Conservation (phyloP, 2,113 vertebrate genomes). For the Pomatostomus ruficeps region DNA sequence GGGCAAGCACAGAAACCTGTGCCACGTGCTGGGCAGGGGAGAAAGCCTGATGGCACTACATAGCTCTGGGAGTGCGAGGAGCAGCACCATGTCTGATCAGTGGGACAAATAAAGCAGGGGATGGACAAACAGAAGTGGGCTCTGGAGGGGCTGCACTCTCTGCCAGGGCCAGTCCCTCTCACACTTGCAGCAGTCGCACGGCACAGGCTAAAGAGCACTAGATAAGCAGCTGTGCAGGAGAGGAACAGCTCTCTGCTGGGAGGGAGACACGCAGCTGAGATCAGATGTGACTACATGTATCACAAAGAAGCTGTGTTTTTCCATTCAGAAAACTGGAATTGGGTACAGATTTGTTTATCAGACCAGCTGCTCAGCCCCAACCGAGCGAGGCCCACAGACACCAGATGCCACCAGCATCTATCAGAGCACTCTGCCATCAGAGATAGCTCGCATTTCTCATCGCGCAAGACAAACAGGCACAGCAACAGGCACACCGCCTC, state of each 20-base stretch:
- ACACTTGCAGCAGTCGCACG: fast-evolving
- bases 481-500: not conserved
- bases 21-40: not conserved
- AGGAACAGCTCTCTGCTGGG: slow-evolving; percentile 4
- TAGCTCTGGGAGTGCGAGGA: not conserved
- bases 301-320: slow-evolving; percentile 62
- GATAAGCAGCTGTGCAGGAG: slow-evolving; percentile 49
- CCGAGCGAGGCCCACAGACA: not conserved
- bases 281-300: slow-evolving; percentile 52
- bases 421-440: not conserved
- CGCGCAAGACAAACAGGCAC: not conserved
- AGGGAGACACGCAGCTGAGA: not conserved
- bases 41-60: not conserved
- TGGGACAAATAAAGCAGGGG: not conserved
- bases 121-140: not conserved
- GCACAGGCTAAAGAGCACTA: not conserved
- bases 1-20: not conserved
- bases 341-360: slow-evolving; percentile 57
- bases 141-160: not conserved
- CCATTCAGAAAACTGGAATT: slow-evolving; percentile 53
- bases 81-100: not conserved
- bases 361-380: slow-evolving; percentile 35
- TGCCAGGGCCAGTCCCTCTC: not conserved
- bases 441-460: not conserved
- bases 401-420: slow-evolving; percentile 47